These are phyloP conservation scores for Charaxes varanes DNA, from an alignment of 1,140 invertebrate genomes.

Conservation along the genomic window DNA sequence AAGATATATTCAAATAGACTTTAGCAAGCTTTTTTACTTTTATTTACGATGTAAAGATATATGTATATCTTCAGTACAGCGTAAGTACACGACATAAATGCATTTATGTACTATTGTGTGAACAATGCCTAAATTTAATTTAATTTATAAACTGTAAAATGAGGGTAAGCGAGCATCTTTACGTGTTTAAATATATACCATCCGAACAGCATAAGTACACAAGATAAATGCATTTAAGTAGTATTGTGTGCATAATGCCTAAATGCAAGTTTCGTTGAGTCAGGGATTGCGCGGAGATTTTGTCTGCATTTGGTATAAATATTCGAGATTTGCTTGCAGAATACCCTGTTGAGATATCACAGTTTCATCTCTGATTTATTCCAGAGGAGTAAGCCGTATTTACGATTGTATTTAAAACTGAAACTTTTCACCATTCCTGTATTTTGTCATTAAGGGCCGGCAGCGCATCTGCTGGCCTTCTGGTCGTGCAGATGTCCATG, in stretches of 20 bases:
- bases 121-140: too few relatives aligned
- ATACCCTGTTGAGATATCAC: constrained; percentile 37
- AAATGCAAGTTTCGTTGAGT: constrained; percentile 51
- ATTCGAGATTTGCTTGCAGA: constrained; percentile 51
- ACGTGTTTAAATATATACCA: too few relatives aligned
- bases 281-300: constrained; percentile 53
- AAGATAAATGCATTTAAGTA: constrained; percentile 23
- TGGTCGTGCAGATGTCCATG: too few relatives aligned
- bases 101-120: too few relatives aligned
- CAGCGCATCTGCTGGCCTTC: too few relatives aligned
- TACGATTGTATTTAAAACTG: constrained; percentile 15
- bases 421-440: constrained; percentile 1
- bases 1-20: too few relatives aligned
- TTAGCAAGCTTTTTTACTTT: too few relatives aligned
- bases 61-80: constrained; percentile 10
- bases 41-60: too few relatives aligned
- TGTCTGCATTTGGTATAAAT: constrained; percentile 56
- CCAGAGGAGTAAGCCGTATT: constrained; percentile 21
- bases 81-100: constrained; percentile 10
- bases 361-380: constrained; percentile 38
- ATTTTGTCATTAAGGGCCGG: too few relatives aligned
- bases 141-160: too few relatives aligned
- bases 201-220: constrained; percentile 9
- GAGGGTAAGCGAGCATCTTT: too few relatives aligned
- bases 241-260: constrained; percentile 37